Evolutionary conservation across 1,140 invertebrate species (phyloP).

Genomic region (Eriosoma lanigerum): DNA sequence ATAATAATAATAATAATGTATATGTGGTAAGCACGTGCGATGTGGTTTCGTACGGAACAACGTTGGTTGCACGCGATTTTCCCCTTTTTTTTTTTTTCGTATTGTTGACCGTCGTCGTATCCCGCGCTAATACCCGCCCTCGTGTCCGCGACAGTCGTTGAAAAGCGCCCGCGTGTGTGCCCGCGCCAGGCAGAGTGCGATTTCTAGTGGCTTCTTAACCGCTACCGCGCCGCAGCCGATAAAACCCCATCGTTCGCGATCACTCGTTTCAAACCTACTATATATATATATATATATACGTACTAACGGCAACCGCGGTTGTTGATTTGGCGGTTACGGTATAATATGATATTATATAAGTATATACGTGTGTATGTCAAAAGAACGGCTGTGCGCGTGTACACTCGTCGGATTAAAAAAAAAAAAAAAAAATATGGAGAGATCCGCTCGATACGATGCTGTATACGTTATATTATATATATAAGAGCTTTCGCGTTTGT

Average conservation of each 20-base stretch:
- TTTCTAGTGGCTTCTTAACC: conserved; percentile 47
- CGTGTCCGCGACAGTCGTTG: conserved; percentile 8
- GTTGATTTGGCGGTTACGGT: not conserved
- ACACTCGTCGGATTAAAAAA: not conserved
- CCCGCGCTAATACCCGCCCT: not conserved
- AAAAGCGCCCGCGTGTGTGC: conserved; percentile 17
- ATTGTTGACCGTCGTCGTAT: not conserved
- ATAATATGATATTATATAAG: not conserved
- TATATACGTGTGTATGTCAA: not conserved
- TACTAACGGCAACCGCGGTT: not conserved
- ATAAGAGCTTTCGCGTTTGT: not conserved
- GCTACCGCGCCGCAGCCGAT: not conserved
- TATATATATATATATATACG: not conserved
- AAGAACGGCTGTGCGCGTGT: not conserved
- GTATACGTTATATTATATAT: not conserved
- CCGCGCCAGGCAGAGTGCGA: not conserved
- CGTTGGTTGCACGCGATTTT: no score
- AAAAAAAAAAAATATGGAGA: not conserved
- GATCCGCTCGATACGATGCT: not conserved
- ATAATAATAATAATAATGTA: no score
- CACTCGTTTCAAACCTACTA: conserved; percentile 5
- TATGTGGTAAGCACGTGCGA: not conserved
- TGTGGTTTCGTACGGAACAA: not conserved
- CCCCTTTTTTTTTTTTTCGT: not conserved
- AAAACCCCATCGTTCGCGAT: conserved; percentile 18